Base-by-base conservation (phyloP, 2,797 vertebrate genomes). In the Sebastes hopkinsi region DNA sequence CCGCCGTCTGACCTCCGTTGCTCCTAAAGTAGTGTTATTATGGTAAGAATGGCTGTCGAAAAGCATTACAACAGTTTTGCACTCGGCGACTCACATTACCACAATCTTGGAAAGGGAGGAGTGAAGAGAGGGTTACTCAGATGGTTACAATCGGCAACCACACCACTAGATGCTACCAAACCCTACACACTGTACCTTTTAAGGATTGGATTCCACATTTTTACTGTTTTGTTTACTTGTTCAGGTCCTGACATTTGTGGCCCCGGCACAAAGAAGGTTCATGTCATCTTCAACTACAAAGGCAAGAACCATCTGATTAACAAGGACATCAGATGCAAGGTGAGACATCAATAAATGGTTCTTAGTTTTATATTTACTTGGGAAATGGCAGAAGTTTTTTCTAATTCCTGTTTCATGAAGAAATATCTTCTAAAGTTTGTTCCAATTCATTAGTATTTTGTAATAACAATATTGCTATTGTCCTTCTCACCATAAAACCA, bases 201-300 rank as follows among this genome's bases (percentile, higher is more conserved):
- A 18, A 12, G 2, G 46, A 52, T 1, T 67, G 9, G 22, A 68
- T 36, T 30, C 18, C 14, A 61, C 3, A 30, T 69, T 66, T 34
- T 72, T 4, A 30, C 3, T 38, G 30, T 1, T 59, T 61, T 59
- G 9, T 75, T 38, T 61, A 1, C 13, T 46, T 86, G 50, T 89
- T 76, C 77, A 97, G 97, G 97, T 82, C 97, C 96, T 83, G 97
- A 98, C 90, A 97, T 98, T 77, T 98, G 97, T 85, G 97, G 97
- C 55, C 97, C 97, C 46, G 96, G 96, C 67, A 98, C 97, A 67
- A 97, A 97, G 90, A 97, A 97, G 84, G 96, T 98, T 59, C 95
- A 97, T 27, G 96, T 97, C 58, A 98, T 98, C 84, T 95, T 97
- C 70, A 93, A 93, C 92, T 97, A 98, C 89, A 95, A 96, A 93